Conservation (phyloP, 1,140 invertebrate genomes). For the Bathynomus jamesi region DNA sequence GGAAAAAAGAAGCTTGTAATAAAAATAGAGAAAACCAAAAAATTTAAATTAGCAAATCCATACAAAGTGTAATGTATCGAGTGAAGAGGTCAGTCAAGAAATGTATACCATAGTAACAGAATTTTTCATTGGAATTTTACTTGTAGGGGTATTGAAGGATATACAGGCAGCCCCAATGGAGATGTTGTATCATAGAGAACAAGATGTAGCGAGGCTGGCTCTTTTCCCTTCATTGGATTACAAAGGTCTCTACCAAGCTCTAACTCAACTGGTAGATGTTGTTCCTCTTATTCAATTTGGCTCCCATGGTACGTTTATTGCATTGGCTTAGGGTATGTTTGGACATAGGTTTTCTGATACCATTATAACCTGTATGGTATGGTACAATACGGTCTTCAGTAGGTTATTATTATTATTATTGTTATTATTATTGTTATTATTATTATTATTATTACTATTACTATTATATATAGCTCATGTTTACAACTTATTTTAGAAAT, state of each 20-base stretch:
- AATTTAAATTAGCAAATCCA: too few species aligned
- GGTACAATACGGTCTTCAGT: too few species aligned
- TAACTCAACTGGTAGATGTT: constrained; percentile 73
- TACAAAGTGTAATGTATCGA: too few species aligned
- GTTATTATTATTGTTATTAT: too few species aligned
- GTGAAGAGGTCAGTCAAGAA: too few species aligned
- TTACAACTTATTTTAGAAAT: too few species aligned
- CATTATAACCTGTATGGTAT: neutral
- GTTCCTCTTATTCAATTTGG: constrained; percentile 74
- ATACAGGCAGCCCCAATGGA: constrained; percentile 82
- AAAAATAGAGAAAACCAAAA: too few species aligned
- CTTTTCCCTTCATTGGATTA: constrained; percentile 93
- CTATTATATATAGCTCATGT: too few species aligned
- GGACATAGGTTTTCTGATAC: neutral
- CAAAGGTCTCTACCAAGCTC: constrained; percentile 78
- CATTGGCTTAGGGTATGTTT: neutral
- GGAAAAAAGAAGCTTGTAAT: too few species aligned
- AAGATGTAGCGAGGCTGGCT: constrained; percentile 73
- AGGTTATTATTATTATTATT: too few species aligned
- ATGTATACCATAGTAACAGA: too few species aligned
- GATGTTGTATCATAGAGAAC: constrained; percentile 73
- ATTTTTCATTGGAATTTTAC: neutral
- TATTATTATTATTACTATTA: too few species aligned
- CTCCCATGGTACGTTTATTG: constrained; percentile 56
- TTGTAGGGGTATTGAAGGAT: constrained; percentile 82